A percentile compares a stretch with the other conserved stretches of the same genome.
These are phyloP conservation scores for Isoperla grammatica DNA, from an alignment of 2,888 invertebrate genomes.

Conservation along the genomic window DNA sequence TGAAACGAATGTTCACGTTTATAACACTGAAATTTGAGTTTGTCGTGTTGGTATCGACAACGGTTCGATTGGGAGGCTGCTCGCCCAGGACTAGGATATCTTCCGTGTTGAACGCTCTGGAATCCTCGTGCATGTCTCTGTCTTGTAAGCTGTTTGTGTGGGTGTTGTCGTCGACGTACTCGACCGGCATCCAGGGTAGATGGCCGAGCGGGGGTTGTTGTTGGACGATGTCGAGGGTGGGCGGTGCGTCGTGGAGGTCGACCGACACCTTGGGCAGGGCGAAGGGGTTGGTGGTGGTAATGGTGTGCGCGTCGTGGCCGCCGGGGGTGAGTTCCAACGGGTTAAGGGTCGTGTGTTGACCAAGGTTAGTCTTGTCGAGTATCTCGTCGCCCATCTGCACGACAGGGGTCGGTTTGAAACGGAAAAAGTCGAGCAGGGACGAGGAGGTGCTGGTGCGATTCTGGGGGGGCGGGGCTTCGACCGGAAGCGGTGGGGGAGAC, in stretches of 20 bases:
- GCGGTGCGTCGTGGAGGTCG: neutral
- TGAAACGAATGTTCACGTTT: too few species aligned
- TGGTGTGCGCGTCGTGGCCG: too few species aligned
- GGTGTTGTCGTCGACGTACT: constrained; percentile 3
- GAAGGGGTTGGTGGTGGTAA: too few species aligned
- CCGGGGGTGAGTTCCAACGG: neutral
- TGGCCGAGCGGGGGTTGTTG: neutral
- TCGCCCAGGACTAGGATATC: too few species aligned
- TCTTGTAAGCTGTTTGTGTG: constrained; percentile 16
- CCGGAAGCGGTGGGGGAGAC: neutral
- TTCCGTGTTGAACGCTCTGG: constrained; percentile 20
- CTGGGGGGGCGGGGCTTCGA: neutral
- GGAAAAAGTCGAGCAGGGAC: constrained; percentile 17
- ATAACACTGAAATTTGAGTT: too few species aligned
- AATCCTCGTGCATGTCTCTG: constrained; percentile 19
- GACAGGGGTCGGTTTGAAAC: constrained; percentile 43
- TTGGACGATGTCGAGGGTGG: neutral
- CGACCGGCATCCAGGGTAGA: neutral
- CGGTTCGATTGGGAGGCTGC: too few species aligned
- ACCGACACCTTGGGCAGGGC: too few species aligned
- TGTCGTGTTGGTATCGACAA: too few species aligned
- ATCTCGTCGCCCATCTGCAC: constrained; percentile 43
- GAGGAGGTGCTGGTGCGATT: constrained; percentile 13
- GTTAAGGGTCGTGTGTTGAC: neutral
- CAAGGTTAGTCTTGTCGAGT: constrained; percentile 30